These are phyloP conservation scores for Struthio camelus DNA, from an alignment of 2,113 vertebrate genomes.

Conservation along the genomic window DNA sequence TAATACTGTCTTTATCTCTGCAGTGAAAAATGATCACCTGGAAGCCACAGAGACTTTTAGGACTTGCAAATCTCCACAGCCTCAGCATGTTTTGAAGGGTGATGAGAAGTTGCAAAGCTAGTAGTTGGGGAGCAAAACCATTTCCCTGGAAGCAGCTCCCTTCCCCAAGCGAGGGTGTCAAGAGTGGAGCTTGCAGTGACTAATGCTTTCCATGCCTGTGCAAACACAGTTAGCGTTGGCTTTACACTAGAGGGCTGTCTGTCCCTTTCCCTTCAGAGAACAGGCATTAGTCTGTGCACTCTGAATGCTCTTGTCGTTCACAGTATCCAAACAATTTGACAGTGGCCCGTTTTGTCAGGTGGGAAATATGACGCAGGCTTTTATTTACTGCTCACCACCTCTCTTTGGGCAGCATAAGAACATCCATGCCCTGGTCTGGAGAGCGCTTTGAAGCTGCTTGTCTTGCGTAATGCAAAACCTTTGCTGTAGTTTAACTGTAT, in stretches of 20 bases:
- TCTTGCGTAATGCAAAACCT: neutral
- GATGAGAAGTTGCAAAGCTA: neutral
- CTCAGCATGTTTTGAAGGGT: rapidly evolving
- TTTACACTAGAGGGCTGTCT: slow-evolving; percentile 74
- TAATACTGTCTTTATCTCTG: neutral
- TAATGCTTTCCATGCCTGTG: neutral
- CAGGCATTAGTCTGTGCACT: neutral
- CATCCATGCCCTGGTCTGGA: neutral
- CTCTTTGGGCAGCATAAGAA: neutral
- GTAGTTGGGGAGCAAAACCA: neutral
- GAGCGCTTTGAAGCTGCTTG: neutral
- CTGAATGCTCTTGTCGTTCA: rapidly evolving
- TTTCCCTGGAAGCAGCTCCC: too few species aligned
- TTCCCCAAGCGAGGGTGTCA: rapidly evolving
- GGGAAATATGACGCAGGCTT: neutral
- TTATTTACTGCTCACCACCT: neutral
- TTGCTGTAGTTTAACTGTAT: neutral
- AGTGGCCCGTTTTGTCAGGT: rapidly evolving
- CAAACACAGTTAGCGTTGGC: neutral
- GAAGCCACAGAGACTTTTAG: neutral
- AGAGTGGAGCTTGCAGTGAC: rapidly evolving
- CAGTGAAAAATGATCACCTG: neutral
- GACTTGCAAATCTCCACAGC: neutral
- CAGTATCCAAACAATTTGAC: neutral
- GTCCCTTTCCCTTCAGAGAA: slow-evolving; percentile 49